phyloP scores from a whole-genome alignment of 2,113 vertebrate species.

The Colossoma macropomum region DNA sequence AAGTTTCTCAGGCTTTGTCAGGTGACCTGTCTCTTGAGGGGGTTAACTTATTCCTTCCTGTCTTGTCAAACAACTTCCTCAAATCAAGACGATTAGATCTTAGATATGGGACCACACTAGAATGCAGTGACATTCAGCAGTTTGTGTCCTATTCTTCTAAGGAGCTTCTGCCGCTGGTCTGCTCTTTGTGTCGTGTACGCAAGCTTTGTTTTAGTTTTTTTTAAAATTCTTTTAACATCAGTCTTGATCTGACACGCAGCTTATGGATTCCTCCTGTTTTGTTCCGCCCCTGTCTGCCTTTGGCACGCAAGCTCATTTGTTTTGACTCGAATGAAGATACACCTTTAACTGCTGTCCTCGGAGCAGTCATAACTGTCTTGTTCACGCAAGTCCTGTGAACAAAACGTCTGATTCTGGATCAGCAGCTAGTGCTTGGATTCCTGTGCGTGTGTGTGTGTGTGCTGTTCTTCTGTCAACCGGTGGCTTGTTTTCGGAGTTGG shows the following conservation, averaged over 20 bases:
- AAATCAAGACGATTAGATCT: constrained; percentile 42
- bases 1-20: constrained; percentile 25
- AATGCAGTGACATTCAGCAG: neutral
- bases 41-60: constrained; percentile 41
- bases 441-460: neutral
- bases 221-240: constrained; percentile 21
- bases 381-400: neutral
- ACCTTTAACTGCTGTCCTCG: neutral
- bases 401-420: constrained; percentile 22
- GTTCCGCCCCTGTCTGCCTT: constrained; percentile 24
- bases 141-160: neutral
- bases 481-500: constrained; percentile 47
- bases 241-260: constrained; percentile 43
- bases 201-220: constrained; percentile 18
- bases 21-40: neutral
- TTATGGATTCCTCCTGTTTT: constrained; percentile 39
- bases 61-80: constrained; percentile 44
- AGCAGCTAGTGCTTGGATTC: neutral
- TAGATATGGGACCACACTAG: constrained; percentile 5
- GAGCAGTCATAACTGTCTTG: neutral
- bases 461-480: neutral
- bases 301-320: constrained; percentile 54
- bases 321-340: constrained; percentile 37
- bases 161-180: neutral
- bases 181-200: neutral